phyloP scores from a whole-genome alignment of 2,888 invertebrate species.

The Drosophila greeni region DNA sequence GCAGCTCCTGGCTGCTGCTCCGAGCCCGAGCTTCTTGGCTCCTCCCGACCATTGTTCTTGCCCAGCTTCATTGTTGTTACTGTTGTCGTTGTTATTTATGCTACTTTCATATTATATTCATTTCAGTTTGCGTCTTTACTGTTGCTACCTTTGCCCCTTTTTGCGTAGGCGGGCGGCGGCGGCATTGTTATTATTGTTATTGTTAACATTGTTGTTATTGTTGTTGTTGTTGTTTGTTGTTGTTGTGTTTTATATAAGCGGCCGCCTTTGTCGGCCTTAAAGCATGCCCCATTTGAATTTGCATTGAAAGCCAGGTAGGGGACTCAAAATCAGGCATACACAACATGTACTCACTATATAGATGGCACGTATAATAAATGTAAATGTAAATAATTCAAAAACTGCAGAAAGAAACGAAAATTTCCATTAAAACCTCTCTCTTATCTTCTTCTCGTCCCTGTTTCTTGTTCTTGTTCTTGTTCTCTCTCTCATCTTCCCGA shows the following conservation, averaged over 20 bases:
- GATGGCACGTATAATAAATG: slow-evolving; percentile 60
- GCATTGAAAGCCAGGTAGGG: slow-evolving; percentile 58
- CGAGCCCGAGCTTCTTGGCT: slow-evolving; percentile 27
- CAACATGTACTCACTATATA: slow-evolving; percentile 34
- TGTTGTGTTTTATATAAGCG: slow-evolving; percentile 27
- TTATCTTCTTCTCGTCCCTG: slow-evolving; percentile 71
- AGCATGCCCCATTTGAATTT: slow-evolving; percentile 67
- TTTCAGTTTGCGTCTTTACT: slow-evolving; percentile 68
- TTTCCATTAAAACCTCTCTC: slow-evolving; percentile 71
- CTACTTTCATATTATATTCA: slow-evolving; percentile 69
- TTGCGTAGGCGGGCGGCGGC: slow-evolving; percentile 17
- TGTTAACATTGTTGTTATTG: slow-evolving; percentile 35
- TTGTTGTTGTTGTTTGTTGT: slow-evolving; percentile 20
- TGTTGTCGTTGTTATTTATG: slow-evolving; percentile 66
- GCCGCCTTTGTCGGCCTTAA: slow-evolving; percentile 57
- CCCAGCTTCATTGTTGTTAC: slow-evolving; percentile 43
- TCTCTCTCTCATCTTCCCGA: slow-evolving; percentile 10
- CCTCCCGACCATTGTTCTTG: slow-evolving; percentile 33
- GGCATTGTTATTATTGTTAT: slow-evolving; percentile 49
- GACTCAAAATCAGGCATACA: slow-evolving; percentile 52
- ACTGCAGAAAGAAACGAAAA: slow-evolving; percentile 70
- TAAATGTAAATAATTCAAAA: slow-evolving; percentile 67
- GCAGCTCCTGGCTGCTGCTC: slow-evolving; percentile 27
- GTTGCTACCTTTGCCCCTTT: slow-evolving; percentile 50
- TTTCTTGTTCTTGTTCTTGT: slow-evolving; percentile 38